Percentiles rank a stretch among this genome's conserved stretches.
These are phyloP conservation scores for Drosophila pseudotalamancana DNA, from an alignment of 2,888 invertebrate genomes.

Conservation along the genomic window DNA sequence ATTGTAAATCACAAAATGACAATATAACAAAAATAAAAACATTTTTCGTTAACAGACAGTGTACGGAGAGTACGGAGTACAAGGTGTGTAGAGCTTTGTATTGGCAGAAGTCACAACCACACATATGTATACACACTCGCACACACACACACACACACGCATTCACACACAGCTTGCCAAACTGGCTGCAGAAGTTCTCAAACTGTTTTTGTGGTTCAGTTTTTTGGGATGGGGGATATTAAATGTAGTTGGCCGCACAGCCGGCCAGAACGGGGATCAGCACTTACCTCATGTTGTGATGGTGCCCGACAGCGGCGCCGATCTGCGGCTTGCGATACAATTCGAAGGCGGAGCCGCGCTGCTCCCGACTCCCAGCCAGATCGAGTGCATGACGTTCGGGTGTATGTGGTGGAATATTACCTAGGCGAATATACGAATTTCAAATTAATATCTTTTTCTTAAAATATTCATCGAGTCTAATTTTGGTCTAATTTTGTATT, in stretches of 20 bases:
- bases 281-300: constrained; percentile 91
- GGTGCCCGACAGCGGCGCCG: constrained; percentile 85
- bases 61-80: constrained; percentile 37
- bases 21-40: constrained; percentile 82
- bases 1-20: constrained; percentile 60
- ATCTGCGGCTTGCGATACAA: constrained; percentile 94
- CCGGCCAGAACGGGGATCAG: constrained; percentile 39
- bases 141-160: neutral
- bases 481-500: too few species aligned
- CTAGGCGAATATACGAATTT: constrained; percentile 60
- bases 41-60: constrained; percentile 83
- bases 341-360: constrained; percentile 97
- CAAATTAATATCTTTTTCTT: too few species aligned
- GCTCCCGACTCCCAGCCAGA: constrained; percentile 94
- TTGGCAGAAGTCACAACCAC: constrained; percentile 9
- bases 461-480: too few species aligned
- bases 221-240: constrained; percentile 7
- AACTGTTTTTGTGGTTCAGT: constrained; percentile 24
- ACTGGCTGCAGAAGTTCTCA: constrained; percentile 15
- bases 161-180: constrained; percentile 9
- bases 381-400: constrained; percentile 85
- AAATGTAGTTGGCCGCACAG: neutral
- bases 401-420: constrained; percentile 83
- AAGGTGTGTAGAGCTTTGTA: constrained; percentile 17
- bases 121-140: neutral